Evolutionary conservation across 1,140 invertebrate species (phyloP), one percentile per base, ranked within the genome.

Genomic region (Trypoxylus dichotomus): DNA sequence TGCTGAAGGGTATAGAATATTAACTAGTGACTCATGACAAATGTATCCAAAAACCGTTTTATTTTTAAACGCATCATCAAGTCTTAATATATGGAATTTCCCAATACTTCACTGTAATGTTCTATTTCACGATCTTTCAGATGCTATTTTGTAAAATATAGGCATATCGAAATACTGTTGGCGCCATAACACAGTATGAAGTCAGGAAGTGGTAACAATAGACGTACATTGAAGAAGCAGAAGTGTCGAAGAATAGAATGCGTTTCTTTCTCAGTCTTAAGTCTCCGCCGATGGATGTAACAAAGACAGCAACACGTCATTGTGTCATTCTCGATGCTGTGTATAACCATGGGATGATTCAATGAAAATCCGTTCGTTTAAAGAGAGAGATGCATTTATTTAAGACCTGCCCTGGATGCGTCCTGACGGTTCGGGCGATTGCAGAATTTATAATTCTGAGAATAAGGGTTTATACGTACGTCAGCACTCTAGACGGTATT

Each of bases 121-220:
- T 13, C 47, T 58, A 19, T 58, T 58, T 8, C 21, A 58, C 1
- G 0, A n/a, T 58, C 15, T 37, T 8, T 37, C 32, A 7, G 32
- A 37, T 43, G 15, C 7, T 43, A 58, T 21, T 21, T 21, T 13
- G 7, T 19, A 58, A 58, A 58, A 13, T n/a, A n/a, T 21, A 58
- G 47, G 15, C 47, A 21, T 58, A 58, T 58, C 47, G 47, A 58
- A 58, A 37, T 37, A 37, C 47, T 21, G 5, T 58, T 58, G 47
- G 47, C 47, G 47, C 47, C 47, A 58, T 58, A 58, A 19, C 47
- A 13, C 47, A 2, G 47, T 58, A 58, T 58, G 47, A 58, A 19
- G 47, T 58, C 47, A 58, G 47, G 47, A 58, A 58, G 47, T 13
- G 47, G 47, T 58, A 58, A 58, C 47, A 58, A 58, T 58, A 58